Evolutionary conservation across 2,797 vertebrate genomes (phyloP).

Genomic region (Myotis daubentonii): DNA sequence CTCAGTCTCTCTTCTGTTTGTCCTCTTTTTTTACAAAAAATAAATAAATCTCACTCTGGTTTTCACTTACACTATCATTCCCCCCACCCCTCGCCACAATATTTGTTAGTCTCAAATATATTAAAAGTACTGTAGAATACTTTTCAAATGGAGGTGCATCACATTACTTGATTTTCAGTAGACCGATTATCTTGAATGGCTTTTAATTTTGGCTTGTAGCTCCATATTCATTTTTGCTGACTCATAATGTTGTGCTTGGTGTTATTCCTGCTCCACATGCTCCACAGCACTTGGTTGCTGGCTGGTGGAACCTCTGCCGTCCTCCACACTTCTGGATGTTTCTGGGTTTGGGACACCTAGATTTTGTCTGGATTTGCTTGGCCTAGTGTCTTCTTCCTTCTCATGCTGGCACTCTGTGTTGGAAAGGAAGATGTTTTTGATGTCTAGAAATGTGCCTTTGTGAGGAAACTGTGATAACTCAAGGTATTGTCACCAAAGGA

Average conservation of each 20-base stretch:
- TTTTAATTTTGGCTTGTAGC: background rate
- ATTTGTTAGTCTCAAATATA: slow-evolving; percentile 11
- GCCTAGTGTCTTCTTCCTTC: background rate
- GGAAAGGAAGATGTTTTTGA: background rate
- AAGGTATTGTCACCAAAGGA: background rate
- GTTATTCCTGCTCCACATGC: background rate
- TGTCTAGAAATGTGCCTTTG: background rate
- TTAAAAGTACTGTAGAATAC: background rate
- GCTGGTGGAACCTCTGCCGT: background rate
- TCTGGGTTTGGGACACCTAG: background rate
- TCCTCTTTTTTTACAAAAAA: background rate
- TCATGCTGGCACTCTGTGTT: background rate
- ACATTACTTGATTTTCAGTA: background rate
- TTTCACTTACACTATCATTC: background rate
- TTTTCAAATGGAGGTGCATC: background rate
- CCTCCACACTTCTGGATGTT: background rate
- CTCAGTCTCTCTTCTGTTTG: background rate
- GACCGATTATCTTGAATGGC: background rate
- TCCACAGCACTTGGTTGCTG: background rate
- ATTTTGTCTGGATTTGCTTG: background rate
- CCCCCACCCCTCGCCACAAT: fast-evolving
- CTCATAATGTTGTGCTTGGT: background rate
- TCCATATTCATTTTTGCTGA: background rate
- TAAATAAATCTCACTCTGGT: background rate
- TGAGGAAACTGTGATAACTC: background rate